Evolutionary conservation across 2,113 vertebrate genomes (phyloP).

Genomic region (Cnemophilus loriae): DNA sequence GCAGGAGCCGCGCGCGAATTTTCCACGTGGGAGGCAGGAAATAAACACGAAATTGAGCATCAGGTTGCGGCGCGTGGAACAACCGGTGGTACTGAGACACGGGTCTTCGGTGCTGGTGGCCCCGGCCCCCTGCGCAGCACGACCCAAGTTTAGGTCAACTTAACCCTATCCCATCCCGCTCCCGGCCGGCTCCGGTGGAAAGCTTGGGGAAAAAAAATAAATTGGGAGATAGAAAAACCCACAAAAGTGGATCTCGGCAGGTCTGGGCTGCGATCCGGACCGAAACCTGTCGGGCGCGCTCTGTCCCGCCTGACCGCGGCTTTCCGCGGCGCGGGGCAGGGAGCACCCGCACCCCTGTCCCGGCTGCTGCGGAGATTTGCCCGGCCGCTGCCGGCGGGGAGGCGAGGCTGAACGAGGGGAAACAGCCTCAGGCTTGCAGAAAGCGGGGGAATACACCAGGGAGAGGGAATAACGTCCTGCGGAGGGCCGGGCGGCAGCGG

Average conservation of each 20-base stretch:
- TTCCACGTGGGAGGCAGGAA: not conserved
- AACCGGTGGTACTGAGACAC: not conserved
- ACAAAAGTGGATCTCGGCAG: not conserved
- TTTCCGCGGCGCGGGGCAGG: not conserved
- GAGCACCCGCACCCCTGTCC: not conserved
- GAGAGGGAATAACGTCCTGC: not conserved
- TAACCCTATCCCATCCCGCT: not conserved
- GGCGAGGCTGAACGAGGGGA: not conserved
- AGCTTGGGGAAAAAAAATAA: rapidly evolving
- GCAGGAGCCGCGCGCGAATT: not conserved
- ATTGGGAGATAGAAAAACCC: not conserved
- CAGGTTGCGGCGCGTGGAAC: not conserved
- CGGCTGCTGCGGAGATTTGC: not conserved
- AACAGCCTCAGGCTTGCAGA: not conserved
- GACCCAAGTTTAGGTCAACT: not conserved
- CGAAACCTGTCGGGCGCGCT: not conserved
- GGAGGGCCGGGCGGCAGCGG: not conserved
- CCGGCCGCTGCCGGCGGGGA: not conserved
- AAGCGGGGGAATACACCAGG: not conserved
- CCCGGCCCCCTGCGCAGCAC: not conserved
- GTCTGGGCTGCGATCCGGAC: not conserved
- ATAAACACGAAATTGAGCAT: not conserved
- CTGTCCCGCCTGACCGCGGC: not conserved
- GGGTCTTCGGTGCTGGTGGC: not conserved
- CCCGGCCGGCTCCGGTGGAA: not conserved